Percentiles rank a stretch among this genome's conserved stretches.
Conservation (phyloP, 2,888 invertebrate genomes). For the Lottia gigantea region DNA sequence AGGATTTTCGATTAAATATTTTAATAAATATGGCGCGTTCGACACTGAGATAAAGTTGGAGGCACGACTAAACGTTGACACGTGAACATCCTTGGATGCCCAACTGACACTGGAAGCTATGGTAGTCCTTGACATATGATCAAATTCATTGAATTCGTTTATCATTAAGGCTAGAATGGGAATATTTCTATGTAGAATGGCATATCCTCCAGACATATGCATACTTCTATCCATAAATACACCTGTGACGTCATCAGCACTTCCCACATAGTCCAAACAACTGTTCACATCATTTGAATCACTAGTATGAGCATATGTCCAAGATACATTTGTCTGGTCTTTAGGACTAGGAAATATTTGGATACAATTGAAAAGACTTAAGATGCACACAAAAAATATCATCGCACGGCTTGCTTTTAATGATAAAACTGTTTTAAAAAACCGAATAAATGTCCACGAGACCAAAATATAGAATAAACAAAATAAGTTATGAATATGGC, state of each 20-base stretch:
- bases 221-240: conserved; percentile 47
- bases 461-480: neutral
- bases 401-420: neutral
- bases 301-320: conserved; percentile 34
- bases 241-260: conserved; percentile 49
- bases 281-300: conserved; percentile 39
- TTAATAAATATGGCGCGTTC: conserved; percentile 46
- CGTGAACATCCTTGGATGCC: conserved; percentile 12
- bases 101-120: neutral
- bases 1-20: conserved; percentile 37
- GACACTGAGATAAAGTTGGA: conserved; percentile 48
- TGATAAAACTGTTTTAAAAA: neutral
- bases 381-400: neutral
- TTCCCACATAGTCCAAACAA: conserved; percentile 45
- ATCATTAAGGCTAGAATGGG: conserved; percentile 45
- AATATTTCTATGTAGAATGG: conserved; percentile 46
- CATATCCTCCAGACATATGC: conserved; percentile 46
- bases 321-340: conserved; percentile 26
- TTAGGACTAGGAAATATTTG: conserved; percentile 22
- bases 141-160: conserved; percentile 43
- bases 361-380: neutral
- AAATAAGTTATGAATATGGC: neutral
- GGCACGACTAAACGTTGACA: conserved; percentile 31
- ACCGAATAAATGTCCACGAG: neutral
- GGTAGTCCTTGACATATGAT: conserved; percentile 11